Evolutionary conservation across 2,113 vertebrate species (phyloP).

Genomic region (Dermatemys mawii): DNA sequence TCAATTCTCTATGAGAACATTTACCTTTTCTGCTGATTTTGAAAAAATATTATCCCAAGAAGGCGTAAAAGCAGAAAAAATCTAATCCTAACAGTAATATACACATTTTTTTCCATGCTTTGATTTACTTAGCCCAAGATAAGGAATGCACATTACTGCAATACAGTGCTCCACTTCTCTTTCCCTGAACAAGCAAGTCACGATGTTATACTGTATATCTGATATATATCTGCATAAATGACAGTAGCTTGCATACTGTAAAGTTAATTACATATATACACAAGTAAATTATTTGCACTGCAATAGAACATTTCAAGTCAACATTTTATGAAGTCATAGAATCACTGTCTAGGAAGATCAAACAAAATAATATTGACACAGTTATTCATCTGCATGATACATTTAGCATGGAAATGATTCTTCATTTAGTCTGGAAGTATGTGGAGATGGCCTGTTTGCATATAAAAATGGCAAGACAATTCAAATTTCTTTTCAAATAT

Average conservation of each 20-base stretch:
- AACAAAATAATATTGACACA: constrained; percentile 52
- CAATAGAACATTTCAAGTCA: constrained; percentile 49
- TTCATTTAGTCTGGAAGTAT: neutral
- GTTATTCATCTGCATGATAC: constrained; percentile 48
- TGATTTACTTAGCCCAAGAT: constrained; percentile 50
- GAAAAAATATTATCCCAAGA: constrained; percentile 36
- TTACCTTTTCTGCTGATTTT: constrained; percentile 39
- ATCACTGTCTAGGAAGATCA: constrained; percentile 30
- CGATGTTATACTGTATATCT: constrained; percentile 18
- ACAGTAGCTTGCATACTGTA: constrained; percentile 52
- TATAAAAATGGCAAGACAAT: constrained; percentile 28
- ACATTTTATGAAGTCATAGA: constrained; percentile 32
- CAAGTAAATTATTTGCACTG: constrained; percentile 64
- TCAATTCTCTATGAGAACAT: neutral
- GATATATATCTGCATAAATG: constrained; percentile 50
- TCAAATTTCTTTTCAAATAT: neutral
- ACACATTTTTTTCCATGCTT: constrained; percentile 54
- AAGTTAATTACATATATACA: constrained; percentile 52
- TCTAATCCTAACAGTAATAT: constrained; percentile 44
- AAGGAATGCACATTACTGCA: constrained; percentile 52
- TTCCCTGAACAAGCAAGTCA: constrained; percentile 70
- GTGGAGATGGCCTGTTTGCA: constrained; percentile 46
- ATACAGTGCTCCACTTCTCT: constrained; percentile 49
- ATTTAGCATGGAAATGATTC: constrained; percentile 45
- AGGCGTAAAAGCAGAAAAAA: constrained; percentile 29